Evolutionary conservation across 2,797 vertebrate species (phyloP).

Genomic region (Propithecus perrieri): DNA sequence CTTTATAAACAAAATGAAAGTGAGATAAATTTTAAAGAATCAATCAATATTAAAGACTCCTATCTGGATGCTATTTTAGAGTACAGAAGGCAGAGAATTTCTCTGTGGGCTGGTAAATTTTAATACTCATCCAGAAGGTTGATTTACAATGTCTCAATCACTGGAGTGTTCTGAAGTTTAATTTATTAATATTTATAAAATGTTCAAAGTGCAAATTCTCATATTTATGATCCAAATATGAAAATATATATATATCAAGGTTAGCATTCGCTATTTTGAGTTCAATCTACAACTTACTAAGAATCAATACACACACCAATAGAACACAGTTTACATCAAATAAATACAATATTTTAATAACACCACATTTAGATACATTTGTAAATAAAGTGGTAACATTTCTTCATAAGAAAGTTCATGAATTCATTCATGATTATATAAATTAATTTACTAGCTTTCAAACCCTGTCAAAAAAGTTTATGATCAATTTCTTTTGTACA

Average conservation of each 20-base stretch:
- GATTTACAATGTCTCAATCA: conserved; percentile 50
- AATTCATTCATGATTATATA: not conserved
- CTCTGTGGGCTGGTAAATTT: conserved; percentile 23
- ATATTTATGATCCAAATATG: conserved; percentile 58
- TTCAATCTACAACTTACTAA: conserved; percentile 56
- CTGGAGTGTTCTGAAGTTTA: conserved; percentile 60
- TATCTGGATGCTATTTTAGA: conserved; percentile 4
- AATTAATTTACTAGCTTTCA: conserved; percentile 60
- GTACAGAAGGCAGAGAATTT: conserved; percentile 27
- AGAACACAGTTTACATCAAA: conserved; percentile 29
- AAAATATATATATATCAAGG: conserved; percentile 59
- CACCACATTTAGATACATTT: conserved; percentile 35
- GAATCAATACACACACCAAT: conserved; percentile 45
- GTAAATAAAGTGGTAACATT: conserved; percentile 50
- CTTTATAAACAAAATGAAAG: conserved; percentile 38
- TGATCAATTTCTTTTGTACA: conserved; percentile 26
- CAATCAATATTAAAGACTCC: conserved; percentile 5
- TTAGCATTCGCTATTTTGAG: conserved; percentile 55
- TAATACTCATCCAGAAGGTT: conserved; percentile 37
- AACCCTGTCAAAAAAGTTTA: not conserved
- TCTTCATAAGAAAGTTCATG: conserved; percentile 3
- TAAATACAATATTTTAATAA: conserved; percentile 39
- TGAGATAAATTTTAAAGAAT: conserved; percentile 24
- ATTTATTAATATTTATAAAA: conserved; percentile 68
- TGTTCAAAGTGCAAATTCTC: conserved; percentile 53